A percentile compares a stretch with the other conserved stretches of the same genome.
Evolutionary conservation across 92 coral and sea anemone species (phyloP).

Genomic region (Isaurus tuberculatus): DNA sequence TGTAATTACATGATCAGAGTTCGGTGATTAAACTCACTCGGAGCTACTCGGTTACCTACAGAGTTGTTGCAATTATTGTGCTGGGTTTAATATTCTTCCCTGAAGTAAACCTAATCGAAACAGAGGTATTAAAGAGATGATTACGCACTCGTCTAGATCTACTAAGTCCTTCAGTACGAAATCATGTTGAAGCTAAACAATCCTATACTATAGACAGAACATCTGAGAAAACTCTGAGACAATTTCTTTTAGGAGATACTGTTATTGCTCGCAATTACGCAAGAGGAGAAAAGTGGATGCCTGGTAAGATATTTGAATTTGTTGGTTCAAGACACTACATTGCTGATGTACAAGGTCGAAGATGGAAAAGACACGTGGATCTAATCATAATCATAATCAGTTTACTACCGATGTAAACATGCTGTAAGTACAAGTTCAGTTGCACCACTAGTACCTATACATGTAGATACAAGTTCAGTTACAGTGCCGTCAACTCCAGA

Average conservation of each 20-base stretch:
- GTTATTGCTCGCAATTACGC: conserved; percentile 55
- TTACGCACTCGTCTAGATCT: conserved; percentile 62
- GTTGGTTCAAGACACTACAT: conserved; percentile 56
- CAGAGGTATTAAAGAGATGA: conserved; percentile 50
- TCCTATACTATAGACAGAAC: conserved; percentile 38
- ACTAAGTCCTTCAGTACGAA: conserved; percentile 39
- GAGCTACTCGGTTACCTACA: too few species aligned
- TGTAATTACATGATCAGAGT: too few species aligned
- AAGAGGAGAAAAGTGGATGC: conserved; percentile 59
- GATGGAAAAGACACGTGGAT: conserved; percentile 55
- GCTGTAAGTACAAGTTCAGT: too few species aligned
- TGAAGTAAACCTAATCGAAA: too few species aligned
- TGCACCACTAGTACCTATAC: too few species aligned
- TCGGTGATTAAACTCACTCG: too few species aligned
- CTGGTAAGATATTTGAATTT: conserved; percentile 42
- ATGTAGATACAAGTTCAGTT: too few species aligned
- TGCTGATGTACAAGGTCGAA: conserved; percentile 34
- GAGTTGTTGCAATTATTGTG: too few species aligned
- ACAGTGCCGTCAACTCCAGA: too few species aligned
- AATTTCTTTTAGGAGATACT: conserved; percentile 35
- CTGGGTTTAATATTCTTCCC: too few species aligned
- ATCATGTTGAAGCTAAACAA: conserved; percentile 49
- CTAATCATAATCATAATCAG: too few species aligned
- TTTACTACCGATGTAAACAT: too few species aligned
- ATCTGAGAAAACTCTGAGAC: conserved; percentile 27